phyloP scores from a whole-genome alignment of 30 jellyfish, hydroid and myxozoan genomes.

The Aurelia sp. region DNA sequence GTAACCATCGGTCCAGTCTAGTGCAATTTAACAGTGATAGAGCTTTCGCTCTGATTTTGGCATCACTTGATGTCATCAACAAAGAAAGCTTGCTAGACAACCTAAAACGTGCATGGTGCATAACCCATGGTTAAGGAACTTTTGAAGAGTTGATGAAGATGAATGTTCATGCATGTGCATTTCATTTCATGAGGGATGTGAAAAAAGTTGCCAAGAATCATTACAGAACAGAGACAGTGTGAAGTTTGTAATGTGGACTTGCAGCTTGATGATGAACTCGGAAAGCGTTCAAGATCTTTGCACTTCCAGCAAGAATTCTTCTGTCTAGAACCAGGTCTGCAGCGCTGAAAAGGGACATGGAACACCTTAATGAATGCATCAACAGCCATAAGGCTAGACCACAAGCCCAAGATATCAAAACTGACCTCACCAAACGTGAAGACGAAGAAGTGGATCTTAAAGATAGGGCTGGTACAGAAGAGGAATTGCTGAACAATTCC shows the following conservation, averaged over 20 bases:
- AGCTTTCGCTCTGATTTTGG: no score
- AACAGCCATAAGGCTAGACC: no score
- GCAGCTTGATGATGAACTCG: slow-evolving; percentile 13
- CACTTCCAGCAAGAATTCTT: no score
- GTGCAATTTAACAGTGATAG: no score
- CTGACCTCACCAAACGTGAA: not conserved
- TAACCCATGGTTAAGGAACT: no score
- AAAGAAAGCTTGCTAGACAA: no score
- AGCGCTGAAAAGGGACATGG: no score
- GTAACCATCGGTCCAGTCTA: no score
- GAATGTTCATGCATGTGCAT: slow-evolving; percentile 22
- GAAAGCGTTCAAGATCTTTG: not conserved
- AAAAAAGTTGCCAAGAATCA: not conserved
- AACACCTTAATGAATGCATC: no score
- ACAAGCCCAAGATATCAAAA: not conserved
- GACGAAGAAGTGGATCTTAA: not conserved
- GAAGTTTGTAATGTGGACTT: not conserved
- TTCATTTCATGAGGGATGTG: slow-evolving; percentile 3
- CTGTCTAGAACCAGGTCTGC: no score
- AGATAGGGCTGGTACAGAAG: slow-evolving; percentile 6
- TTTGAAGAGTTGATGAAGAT: not conserved
- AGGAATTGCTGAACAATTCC: not conserved
- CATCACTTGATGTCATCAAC: no score
- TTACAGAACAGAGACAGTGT: not conserved
- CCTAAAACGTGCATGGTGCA: no score